Conservation (phyloP, 2,888 invertebrate species). For the Griposia aprilina region DNA sequence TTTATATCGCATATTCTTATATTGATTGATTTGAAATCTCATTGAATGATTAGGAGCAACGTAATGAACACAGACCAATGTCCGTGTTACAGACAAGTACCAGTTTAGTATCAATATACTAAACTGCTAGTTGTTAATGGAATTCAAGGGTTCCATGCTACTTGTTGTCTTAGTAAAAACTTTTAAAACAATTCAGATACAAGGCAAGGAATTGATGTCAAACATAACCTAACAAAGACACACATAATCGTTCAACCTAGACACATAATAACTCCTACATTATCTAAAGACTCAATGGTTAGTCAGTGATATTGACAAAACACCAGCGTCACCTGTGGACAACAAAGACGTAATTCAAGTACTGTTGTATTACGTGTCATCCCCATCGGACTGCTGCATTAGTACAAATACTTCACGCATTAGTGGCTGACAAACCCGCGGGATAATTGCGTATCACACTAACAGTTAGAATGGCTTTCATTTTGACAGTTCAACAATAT, state of each 20-base stretch:
- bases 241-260: background rate
- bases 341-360: constrained; percentile 28
- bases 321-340: constrained; percentile 19
- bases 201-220: background rate
- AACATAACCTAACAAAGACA: constrained; percentile 1
- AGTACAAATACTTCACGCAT: constrained; percentile 19
- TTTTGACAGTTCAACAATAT: too few species aligned
- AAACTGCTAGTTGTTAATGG: background rate
- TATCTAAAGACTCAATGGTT: background rate
- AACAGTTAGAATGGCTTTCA: too few species aligned
- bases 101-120: too few species aligned
- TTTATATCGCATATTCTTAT: background rate
- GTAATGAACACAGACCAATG: background rate
- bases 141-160: background rate
- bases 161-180: background rate
- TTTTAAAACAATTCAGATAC: background rate
- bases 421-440: constrained; percentile 25
- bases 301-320: constrained; percentile 34
- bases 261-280: background rate
- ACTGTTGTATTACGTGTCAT: constrained; percentile 12
- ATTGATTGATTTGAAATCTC: background rate
- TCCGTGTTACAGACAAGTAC: too few species aligned
- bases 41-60: background rate
- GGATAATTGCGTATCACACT: too few species aligned
- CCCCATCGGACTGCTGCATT: background rate